Evolutionary conservation across 2,888 invertebrate genomes (phyloP), one percentile per base, ranked within the genome.

Genomic region (Malachius bipustulatus): DNA sequence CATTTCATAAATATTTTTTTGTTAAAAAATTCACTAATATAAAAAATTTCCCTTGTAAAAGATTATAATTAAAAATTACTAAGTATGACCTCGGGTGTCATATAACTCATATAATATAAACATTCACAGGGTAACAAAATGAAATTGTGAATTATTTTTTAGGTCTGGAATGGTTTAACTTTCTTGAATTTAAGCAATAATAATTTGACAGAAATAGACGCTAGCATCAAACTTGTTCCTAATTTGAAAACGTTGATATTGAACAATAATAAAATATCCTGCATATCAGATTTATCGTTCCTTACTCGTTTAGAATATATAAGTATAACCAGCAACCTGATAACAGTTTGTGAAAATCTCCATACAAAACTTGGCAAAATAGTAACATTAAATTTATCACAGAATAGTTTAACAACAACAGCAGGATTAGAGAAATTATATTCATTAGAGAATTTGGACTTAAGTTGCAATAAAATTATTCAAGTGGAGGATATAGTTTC

Each of bases 341-440:
- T 88, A 47, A 59, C 66, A 0, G 57, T 73, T 3, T 78, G 89
- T 45, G 73, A 78, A 16, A 74, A 82, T 55, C 75, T 93, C 64
- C 83, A 91, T 57, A 75, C 78, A 3, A 82, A 82, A 59, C 71
- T 96, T 38, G 91, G 91, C 4, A 91, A 93, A 61, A 73, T 96
- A 30, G 75, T 81, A n/a, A 75, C 73, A 37, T 71, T 97, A 32
- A 81, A 87, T 56, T 60, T 97, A 32, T 80, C 88, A 0, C 82
- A 88, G 48, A 96, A 96, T 62, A 73, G 75, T 53, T 73, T 96
- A 3, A 70, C 69, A 12, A 70, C 75, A 0, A 62, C 89, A 1
- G 64, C 67, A 40, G 83, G 84, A 1, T 77, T 90, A 48, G 73
- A 78, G 0, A 84, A 88, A 55, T 57, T 96, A 15, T 89, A 87